Evolutionary conservation across 2,797 vertebrate species (phyloP).

Genomic region (Vireo griseus): DNA sequence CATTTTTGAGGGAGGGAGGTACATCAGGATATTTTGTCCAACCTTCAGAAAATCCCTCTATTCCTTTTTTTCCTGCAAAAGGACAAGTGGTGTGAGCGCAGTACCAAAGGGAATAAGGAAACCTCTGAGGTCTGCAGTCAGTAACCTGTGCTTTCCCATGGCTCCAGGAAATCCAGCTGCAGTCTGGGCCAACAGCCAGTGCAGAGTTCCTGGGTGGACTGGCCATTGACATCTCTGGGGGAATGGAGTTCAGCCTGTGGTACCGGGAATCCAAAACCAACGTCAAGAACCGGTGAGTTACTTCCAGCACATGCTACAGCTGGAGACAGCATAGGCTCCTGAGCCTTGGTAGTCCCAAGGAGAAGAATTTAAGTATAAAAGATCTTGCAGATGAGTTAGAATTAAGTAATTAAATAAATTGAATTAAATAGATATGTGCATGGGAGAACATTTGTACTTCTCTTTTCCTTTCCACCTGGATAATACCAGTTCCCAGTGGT

Average conservation of each 20-base stretch:
- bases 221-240: slow-evolving; percentile 94
- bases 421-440: background rate
- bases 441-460: background rate
- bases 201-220: slow-evolving; percentile 88
- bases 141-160: slow-evolving; percentile 2
- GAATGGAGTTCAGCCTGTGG: slow-evolving; percentile 98
- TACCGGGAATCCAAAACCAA: slow-evolving; percentile 97
- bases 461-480: background rate
- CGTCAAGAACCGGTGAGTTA: slow-evolving; percentile 89
- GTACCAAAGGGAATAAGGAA: background rate
- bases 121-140: background rate
- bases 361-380: background rate
- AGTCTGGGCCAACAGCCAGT: slow-evolving; percentile 86
- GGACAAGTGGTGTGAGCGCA: background rate
- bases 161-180: slow-evolving; percentile 87
- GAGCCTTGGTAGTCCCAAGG: background rate
- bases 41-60: background rate
- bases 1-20: background rate
- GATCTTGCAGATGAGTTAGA: background rate
- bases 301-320: rapidly evolving
- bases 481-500: background rate
- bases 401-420: background rate
- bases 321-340: background rate
- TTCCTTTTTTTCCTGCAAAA: background rate
- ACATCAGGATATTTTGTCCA: background rate